Conservation (phyloP, 2,113 vertebrate species). For the Epinephelus cyanopodus region DNA sequence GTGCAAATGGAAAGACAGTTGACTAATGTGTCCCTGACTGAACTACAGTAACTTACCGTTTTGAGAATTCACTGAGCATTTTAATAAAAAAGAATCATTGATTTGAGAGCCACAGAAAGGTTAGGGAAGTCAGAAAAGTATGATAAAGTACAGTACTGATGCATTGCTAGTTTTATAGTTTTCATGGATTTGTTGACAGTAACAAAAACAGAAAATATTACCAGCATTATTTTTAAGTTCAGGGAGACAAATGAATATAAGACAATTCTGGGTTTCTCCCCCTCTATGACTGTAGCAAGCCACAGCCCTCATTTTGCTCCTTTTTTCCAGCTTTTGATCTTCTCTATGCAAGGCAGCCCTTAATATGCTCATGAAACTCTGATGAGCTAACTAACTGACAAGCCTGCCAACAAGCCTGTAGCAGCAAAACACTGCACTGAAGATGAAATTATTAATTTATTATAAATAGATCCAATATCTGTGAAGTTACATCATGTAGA, state of each 20-base stretch:
- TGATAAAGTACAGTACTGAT: background rate
- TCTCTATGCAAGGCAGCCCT: constrained; percentile 22
- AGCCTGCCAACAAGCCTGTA: constrained; percentile 55
- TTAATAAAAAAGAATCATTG: background rate
- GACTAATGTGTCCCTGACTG: too few relatives aligned
- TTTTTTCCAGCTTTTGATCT: constrained; percentile 46
- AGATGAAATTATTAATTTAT: constrained; percentile 49
- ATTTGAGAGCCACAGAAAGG: background rate
- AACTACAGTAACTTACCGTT: background rate
- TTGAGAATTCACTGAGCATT: background rate
- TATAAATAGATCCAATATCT: constrained; percentile 39
- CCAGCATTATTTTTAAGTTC: background rate
- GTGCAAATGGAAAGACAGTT: too few relatives aligned
- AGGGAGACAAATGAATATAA: background rate
- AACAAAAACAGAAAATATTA: constrained; percentile 12
- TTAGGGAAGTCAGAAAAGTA: background rate
- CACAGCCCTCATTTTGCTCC: constrained; percentile 44
- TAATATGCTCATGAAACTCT: constrained; percentile 48
- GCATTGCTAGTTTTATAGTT: background rate
- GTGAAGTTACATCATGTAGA: constrained; percentile 40
- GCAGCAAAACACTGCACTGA: constrained; percentile 57
- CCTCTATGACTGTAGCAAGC: constrained; percentile 17
- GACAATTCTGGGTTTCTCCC: background rate
- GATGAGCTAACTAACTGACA: constrained; percentile 48
- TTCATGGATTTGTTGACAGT: background rate